Percentiles rank a stretch among this genome's conserved stretches.
Conservation (phyloP, 2,113 vertebrate species). For the Tenrec ecaudatus region DNA sequence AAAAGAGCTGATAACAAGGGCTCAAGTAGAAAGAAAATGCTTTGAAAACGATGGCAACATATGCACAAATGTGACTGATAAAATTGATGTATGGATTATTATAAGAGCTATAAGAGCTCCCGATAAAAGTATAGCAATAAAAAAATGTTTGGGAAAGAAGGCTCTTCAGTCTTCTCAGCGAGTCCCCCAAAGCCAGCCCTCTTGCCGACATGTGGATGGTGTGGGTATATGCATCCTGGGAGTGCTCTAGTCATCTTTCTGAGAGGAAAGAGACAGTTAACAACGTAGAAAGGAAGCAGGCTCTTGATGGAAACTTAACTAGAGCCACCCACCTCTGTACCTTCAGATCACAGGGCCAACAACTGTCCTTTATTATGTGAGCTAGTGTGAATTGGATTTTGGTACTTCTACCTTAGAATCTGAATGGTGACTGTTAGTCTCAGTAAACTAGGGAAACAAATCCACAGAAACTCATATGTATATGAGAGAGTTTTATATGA, state of each 20-base stretch:
- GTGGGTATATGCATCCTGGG: background rate
- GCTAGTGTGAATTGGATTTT: constrained; percentile 19
- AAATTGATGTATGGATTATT: no score
- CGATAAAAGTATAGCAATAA: no score
- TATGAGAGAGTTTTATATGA: no score
- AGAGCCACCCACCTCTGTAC: background rate
- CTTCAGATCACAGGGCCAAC: background rate
- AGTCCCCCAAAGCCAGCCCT: background rate
- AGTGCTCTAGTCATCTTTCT: background rate
- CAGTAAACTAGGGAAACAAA: no score
- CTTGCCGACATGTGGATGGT: background rate
- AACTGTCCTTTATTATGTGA: background rate
- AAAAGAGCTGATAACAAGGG: no score
- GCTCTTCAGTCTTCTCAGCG: background rate
- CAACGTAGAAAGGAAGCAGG: background rate
- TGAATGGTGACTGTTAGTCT: background rate
- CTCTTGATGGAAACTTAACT: constrained; percentile 1
- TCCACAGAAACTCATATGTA: no score
- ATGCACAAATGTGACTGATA: no score
- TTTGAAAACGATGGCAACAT: no score
- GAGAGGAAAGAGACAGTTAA: background rate
- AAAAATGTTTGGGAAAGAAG: background rate
- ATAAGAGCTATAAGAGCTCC: no score
- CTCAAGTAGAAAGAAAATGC: no score
- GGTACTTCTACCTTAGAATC: constrained; percentile 10